Conservation (phyloP, 2,888 invertebrate species). For the Eugnorisma glareosa region DNA sequence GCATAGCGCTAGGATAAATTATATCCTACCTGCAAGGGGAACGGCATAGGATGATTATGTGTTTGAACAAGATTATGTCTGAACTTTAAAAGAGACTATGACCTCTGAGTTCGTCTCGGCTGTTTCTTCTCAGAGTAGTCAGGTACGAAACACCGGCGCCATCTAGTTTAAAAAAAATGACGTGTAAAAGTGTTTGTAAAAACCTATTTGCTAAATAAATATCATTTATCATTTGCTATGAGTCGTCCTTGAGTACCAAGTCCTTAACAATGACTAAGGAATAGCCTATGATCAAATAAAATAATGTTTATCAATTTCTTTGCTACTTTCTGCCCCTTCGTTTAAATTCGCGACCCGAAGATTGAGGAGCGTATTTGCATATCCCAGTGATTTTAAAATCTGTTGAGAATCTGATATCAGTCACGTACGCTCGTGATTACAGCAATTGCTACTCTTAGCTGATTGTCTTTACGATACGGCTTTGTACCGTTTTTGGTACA, state of each 20-base stretch:
- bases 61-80: too few relatives aligned
- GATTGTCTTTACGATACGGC: constrained; percentile 33
- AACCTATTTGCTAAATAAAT: too few relatives aligned
- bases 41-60: background rate
- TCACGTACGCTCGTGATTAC: constrained; percentile 55
- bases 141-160: too few relatives aligned
- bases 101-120: too few relatives aligned
- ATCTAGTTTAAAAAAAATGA: too few relatives aligned
- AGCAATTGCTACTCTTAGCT: constrained; percentile 26
- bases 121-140: too few relatives aligned
- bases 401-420: constrained; percentile 45
- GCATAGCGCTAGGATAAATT: background rate
- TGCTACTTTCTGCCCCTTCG: background rate
- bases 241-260: background rate
- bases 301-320: background rate
- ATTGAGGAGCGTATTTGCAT: constrained; percentile 43
- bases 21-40: background rate
- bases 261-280: background rate
- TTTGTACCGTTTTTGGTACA: constrained; percentile 20
- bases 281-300: background rate
- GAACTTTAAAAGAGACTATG: too few relatives aligned
- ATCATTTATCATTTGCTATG: too few relatives aligned
- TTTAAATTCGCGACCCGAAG: constrained; percentile 18
- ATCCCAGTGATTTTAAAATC: constrained; percentile 57
- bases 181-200: too few relatives aligned